Evolutionary conservation across 2,797 vertebrate species (phyloP), one percentile per base, ranked within the genome.

Genomic region (Pseudochirops cupreus): DNA sequence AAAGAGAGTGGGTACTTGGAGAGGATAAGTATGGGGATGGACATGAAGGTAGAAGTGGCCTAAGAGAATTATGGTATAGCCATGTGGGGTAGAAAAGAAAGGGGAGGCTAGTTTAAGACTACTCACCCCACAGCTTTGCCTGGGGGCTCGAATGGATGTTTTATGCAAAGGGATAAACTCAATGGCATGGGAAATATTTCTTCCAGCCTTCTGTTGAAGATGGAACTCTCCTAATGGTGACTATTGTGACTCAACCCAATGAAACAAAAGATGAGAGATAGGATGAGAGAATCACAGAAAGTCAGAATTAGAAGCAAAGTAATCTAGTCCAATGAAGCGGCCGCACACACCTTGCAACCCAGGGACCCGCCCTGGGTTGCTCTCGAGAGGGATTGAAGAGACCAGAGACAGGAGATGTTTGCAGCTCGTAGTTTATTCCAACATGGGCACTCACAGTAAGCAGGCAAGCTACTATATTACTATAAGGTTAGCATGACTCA

Each of bases 171-270:
- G 39, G 9, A 39, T 46, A 39, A 82, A 24, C n/a, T 39, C 39
- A 87, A 12, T 46, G 74, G 39, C 39, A 50, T 26, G 9, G 24
- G 21, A 87, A 87, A 50, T 46, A 50, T 28, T 87, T 87, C 95
- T 94, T 58, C 95, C 95, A 96, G 92, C 93, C n/a, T 31, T 87
- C 24, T 26, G 21, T 46, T 87, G 39, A 87, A 3, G 18, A 10
- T 87, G 74, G 9, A 67, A 24, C 58, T 91, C 55, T 3, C 33
- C 18, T 10, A 3, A 4, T 14, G 55, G 9, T 29, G 93, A 74
- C 82, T 87, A 14, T 54, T 33, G 33, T 90, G 90, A 59, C 52
- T 21, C n/a, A 33, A 28, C 39, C 24, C 3, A 2, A 2, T 82
- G 39, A 82, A 74, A 39, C 9, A 24, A 39, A 82, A 87, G 74